Percentiles rank a stretch among this genome's conserved stretches.
Conservation (phyloP, 2,113 vertebrate genomes). For the Sporophila hypoxantha region DNA sequence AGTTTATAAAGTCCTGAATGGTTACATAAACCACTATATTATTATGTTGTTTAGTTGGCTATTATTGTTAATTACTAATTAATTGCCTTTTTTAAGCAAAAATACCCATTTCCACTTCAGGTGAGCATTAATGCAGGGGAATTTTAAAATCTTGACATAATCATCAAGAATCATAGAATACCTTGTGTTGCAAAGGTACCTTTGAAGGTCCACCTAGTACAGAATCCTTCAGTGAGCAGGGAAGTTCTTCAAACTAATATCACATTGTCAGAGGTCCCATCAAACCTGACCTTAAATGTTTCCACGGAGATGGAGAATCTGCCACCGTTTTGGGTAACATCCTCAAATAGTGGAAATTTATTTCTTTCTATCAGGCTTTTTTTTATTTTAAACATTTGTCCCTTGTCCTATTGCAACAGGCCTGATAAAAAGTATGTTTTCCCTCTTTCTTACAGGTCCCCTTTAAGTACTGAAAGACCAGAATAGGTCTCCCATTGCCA, state of each 20-base stretch:
- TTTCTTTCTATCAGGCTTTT: background rate
- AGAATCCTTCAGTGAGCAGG: background rate
- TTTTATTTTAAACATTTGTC: background rate
- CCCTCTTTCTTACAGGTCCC: background rate
- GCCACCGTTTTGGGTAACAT: too few relatives aligned
- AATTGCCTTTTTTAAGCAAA: background rate
- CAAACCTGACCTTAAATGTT: background rate
- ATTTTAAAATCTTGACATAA: background rate
- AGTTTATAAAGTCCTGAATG: background rate
- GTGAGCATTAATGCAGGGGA: background rate
- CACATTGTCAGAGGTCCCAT: background rate
- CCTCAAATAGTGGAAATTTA: background rate
- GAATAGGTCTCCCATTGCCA: background rate
- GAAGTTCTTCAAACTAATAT: background rate
- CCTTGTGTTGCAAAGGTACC: background rate
- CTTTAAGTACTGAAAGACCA: background rate
- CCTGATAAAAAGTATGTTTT: background rate
- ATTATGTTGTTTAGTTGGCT: background rate
- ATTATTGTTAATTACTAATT: too few relatives aligned
- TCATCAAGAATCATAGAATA: background rate
- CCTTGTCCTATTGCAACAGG: background rate
- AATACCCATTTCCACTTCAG: fast-evolving
- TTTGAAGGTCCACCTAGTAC: background rate
- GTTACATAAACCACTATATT: background rate
- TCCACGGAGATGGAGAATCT: background rate